Conservation (phyloP, 2,888 invertebrate genomes). For the Anagyrus pseudococci region DNA sequence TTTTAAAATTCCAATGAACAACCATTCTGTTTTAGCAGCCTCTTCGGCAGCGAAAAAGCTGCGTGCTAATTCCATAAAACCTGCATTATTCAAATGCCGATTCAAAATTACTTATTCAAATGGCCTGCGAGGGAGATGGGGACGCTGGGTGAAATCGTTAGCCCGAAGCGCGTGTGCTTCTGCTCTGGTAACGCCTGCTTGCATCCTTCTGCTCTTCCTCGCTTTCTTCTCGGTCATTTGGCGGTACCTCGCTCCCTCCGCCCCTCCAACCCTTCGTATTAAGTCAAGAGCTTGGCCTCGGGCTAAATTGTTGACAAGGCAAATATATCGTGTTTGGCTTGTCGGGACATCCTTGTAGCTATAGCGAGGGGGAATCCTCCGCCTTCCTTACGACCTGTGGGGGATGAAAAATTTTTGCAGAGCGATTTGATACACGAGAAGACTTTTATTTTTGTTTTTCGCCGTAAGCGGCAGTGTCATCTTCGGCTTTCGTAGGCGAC, state of each 20-base stretch:
- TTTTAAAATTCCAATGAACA: too few species aligned
- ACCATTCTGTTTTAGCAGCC: too few species aligned
- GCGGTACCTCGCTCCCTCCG: too few species aligned
- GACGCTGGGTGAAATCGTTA: too few species aligned
- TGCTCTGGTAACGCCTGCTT: neutral
- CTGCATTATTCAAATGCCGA: conserved; percentile 36
- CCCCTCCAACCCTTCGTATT: conserved; percentile 52
- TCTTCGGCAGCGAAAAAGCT: too few species aligned
- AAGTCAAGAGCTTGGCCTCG: conserved; percentile 48
- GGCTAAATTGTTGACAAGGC: conserved; percentile 59
- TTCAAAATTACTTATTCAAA: conserved; percentile 37
- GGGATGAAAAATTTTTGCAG: conserved; percentile 21
- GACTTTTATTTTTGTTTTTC: conserved; percentile 31
- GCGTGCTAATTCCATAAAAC: conserved; percentile 31
- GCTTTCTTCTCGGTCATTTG: conserved; percentile 31
- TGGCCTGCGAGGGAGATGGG: too few species aligned
- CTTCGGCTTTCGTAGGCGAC: neutral
- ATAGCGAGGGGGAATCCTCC: neutral
- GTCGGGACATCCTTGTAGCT: conserved; percentile 38
- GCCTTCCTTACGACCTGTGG: neutral
- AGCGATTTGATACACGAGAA: conserved; percentile 19
- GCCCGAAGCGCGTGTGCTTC: neutral
- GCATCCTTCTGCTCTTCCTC: conserved; percentile 26
- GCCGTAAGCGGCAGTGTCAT: neutral
- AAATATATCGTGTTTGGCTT: conserved; percentile 56